Conservation (phyloP, 2,113 vertebrate genomes). For the Megaleporinus macrocephalus region DNA sequence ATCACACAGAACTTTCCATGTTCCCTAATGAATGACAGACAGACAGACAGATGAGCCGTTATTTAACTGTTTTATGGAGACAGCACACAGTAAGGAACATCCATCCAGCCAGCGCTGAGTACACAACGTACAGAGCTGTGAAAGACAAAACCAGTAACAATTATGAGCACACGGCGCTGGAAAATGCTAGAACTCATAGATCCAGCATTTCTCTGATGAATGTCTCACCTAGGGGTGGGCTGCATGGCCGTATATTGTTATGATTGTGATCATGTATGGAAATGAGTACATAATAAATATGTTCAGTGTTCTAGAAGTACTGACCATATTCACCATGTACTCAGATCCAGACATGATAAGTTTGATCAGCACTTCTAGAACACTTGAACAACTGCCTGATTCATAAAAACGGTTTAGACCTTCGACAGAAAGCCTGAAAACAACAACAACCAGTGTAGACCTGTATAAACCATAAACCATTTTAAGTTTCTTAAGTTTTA, state of each 20-base stretch:
- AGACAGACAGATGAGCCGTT: conserved; percentile 30
- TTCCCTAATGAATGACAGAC: conserved; percentile 68
- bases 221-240: background rate
- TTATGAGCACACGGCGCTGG: background rate
- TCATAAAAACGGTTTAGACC: too few species aligned
- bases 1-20: conserved; percentile 67
- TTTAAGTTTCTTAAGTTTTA: too few species aligned
- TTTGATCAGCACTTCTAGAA: too few species aligned
- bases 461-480: too few species aligned
- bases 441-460: too few species aligned
- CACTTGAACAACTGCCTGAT: too few species aligned
- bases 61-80: background rate
- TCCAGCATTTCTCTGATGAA: background rate
- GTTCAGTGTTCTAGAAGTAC: too few species aligned
- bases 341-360: too few species aligned
- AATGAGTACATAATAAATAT: too few species aligned
- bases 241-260: background rate
- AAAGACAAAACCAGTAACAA: conserved; percentile 26
- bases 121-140: conserved; percentile 13
- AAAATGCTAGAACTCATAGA: background rate
- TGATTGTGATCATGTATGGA: background rate
- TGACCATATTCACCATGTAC: too few species aligned
- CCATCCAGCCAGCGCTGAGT: background rate
- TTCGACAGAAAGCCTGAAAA: too few species aligned
- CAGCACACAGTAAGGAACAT: background rate